phyloP scores from a whole-genome alignment of 2,797 vertebrate species.

The Aphelocoma californica region DNA sequence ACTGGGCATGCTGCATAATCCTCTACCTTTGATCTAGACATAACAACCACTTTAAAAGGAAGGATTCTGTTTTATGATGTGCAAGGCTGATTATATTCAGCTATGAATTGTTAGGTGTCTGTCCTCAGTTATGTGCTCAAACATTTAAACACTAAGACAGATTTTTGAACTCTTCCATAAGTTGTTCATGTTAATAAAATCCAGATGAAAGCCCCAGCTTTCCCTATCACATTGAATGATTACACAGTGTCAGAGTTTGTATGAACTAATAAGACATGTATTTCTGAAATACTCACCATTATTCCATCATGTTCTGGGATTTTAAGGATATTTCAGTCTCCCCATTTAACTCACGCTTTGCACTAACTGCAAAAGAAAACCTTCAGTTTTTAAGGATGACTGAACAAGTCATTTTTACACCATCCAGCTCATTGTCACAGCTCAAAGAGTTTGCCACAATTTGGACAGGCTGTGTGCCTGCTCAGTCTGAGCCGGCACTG shows the following conservation, averaged over 20 bases:
- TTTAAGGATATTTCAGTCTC: not conserved
- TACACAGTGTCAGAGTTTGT: not conserved
- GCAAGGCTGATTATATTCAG: not conserved
- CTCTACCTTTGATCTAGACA: slow-evolving; percentile 35
- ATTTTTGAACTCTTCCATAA: not conserved
- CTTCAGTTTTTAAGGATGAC: not conserved
- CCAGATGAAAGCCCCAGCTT: not conserved
- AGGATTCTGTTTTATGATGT: not conserved
- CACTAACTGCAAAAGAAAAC: not conserved
- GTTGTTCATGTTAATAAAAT: slow-evolving; percentile 4
- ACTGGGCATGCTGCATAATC: not conserved
- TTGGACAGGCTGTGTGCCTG: fast-evolving
- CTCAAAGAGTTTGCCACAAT: not conserved
- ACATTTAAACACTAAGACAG: not conserved
- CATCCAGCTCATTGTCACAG: not conserved
- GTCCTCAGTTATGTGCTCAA: not conserved
- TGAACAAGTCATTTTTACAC: not conserved
- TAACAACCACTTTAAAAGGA: not conserved
- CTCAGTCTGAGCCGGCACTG: not conserved
- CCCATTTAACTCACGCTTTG: not conserved
- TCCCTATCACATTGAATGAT: not conserved
- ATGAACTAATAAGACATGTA: not conserved
- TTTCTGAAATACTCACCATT: not conserved
- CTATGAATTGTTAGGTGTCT: slow-evolving; percentile 11
- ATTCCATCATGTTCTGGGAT: not conserved